Base-by-base conservation (phyloP, 92 coral and sea anemone species). In the Epizoanthus scotinus region DNA sequence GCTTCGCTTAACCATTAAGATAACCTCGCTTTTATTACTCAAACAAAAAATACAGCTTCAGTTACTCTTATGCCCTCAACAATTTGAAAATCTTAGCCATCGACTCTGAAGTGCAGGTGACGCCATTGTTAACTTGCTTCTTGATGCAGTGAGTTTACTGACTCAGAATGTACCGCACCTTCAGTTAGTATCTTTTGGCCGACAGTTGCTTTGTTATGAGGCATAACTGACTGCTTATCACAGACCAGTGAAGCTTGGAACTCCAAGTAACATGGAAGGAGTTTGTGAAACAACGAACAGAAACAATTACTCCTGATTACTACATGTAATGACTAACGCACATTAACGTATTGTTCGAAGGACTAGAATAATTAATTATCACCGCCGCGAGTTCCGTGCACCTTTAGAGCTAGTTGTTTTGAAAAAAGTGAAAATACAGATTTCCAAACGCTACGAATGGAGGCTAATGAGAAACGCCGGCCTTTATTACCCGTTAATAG, bases 391-490 rank as follows among this genome's bases (percentile, higher is more conserved):
- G 22, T 64, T 71, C 58, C 22, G 47, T 31, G 34, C 53, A 75
- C 69, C 81, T 75, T 75, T 55, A 31, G 81, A 36, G 22, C 56
- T 40, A 17, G 49, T 58, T 75, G 52, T 38, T 75, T 75, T 21
- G 38, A 75, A n/a, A n/a, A n/a, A n/a, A 75, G 81, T 75, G 81
- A 75, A 60, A 75, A 14, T 60, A 75, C 81, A 75, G 67, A 75
- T 75, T 75, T 75, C 67, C 69, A 74, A 62, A 74, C 58, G 67
- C 34, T 74, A 15, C 21, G 34, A 75, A 75, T 75, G 36, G 68
- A 12, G 44, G 68, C 81, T 75, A 75, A 75, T 60, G 81, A 75
- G 68, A 75, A 75, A 75, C 38, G 52, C 67, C 63, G 38, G 56
- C 21, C 42, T 55, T 75, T 75, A 75, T 75, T 75, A 75, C 81